phyloP scores from a whole-genome alignment of 2,113 vertebrate genomes.

The Stigmatopora argus region DNA sequence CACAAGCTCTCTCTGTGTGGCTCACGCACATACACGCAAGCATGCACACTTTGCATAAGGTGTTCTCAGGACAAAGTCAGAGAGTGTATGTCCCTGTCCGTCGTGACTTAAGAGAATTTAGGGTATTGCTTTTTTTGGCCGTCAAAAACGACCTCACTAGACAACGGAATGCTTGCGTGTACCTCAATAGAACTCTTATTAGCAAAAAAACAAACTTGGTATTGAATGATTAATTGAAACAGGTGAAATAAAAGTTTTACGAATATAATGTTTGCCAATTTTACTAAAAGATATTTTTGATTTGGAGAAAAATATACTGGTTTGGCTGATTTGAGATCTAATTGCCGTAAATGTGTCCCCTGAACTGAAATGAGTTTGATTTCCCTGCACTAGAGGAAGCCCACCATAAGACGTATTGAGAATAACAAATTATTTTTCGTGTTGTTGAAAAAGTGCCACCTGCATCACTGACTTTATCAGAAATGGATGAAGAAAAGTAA shows the following conservation, averaged over 20 bases:
- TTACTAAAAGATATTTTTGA: no score
- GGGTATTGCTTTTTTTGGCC: not conserved
- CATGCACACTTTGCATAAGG: slow-evolving; percentile 18
- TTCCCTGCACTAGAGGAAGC: no score
- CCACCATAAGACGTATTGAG: no score
- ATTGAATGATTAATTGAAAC: no score
- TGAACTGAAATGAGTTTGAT: no score
- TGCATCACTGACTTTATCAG: not conserved
- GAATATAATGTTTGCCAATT: no score
- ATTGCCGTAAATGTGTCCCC: no score
- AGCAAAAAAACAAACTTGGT: not conserved
- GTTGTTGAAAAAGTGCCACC: no score
- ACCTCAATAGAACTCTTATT: not conserved
- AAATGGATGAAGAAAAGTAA: not conserved
- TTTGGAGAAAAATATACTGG: no score
- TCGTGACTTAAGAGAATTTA: slow-evolving; percentile 1
- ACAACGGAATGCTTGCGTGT: not conserved
- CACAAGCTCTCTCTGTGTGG: slow-evolving; percentile 55
- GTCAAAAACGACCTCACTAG: not conserved
- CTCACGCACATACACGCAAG: slow-evolving; percentile 34
- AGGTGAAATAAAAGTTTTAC: no score
- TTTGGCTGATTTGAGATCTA: no score
- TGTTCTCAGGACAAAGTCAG: slow-evolving; percentile 10
- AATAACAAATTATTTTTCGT: no score
- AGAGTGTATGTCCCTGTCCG: slow-evolving; percentile 4